Evolutionary conservation across 2,113 vertebrate species (phyloP), one percentile per base, ranked within the genome.

Genomic region (Macquaria ambigua): DNA sequence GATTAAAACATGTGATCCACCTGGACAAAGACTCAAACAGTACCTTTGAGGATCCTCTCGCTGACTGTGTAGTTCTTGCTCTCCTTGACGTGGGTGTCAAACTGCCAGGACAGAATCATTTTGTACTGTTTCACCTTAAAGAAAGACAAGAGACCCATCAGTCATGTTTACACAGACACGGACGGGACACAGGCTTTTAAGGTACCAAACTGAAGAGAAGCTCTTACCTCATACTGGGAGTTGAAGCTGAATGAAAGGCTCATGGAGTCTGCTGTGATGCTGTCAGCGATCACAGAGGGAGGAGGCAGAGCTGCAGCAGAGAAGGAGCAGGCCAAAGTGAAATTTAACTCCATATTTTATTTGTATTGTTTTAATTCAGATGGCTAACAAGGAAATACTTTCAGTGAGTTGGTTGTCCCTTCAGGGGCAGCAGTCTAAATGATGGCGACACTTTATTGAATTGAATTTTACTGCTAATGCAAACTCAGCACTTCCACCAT

Each of bases 51-150:
- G 46, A 95, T 74, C 10, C 83, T 93, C 58, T 94, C 96, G 23
- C 83, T 92, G 67, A 98, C 90, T 0, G 82, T 94, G 92, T 97
- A 93, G 81, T 96, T 97, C 82, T 76, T 96, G 92, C 94, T 97
- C 81, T 99, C 98, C 88, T 97, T 98, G 64, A 97, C 95, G 76
- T 99, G 98, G 10, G 93, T 87, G 79, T 99, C 97, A 8, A 99
- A 99, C 9, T 97, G 95, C 98, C 98, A 99, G 83, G 96, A 98
- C 76, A 99, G 92, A 55, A 97, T 94, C 81, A 98, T 96, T 7
- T 96, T 75, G 0, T 97, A 99, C 74, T 96, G 95, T 6, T 94
- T 95, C 86, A 97, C 97, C 98, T 99, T 89, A 23, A 52, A 75
- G 21, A 67, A 21, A n/a, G 18, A 53, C 46, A 69, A 56, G 14